Evolutionary conservation across 2,797 vertebrate genomes (phyloP).

Genomic region (Phalloptychus januarius): DNA sequence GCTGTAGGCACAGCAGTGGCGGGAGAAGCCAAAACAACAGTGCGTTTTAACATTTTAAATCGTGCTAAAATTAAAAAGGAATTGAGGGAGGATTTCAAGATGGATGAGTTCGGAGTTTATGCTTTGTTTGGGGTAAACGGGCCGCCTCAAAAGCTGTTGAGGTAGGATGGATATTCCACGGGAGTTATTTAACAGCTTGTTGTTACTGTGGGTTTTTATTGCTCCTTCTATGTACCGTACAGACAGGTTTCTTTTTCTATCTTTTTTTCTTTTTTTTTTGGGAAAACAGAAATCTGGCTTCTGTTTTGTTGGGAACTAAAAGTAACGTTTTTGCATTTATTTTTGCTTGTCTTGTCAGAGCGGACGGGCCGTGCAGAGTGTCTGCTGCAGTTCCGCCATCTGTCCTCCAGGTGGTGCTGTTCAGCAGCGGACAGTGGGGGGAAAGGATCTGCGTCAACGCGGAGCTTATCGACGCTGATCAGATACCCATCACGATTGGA

Average conservation of each 20-base stretch:
- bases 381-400: constrained; percentile 65
- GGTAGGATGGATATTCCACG: constrained; percentile 55
- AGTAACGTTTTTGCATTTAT: background rate
- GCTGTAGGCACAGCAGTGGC: constrained; percentile 41
- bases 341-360: constrained; percentile 33
- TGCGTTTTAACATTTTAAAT: constrained; percentile 1
- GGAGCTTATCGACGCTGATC: constrained; percentile 70
- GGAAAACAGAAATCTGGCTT: too few species aligned
- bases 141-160: constrained; percentile 71
- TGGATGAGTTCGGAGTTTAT: constrained; percentile 80
- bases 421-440: constrained; percentile 78
- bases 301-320: background rate
- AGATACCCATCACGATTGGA: constrained; percentile 72
- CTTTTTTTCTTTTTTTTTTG: background rate
- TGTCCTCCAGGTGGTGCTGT: constrained; percentile 81
- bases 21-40: constrained; percentile 46
- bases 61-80: background rate
- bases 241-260: background rate
- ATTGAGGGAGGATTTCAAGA: constrained; percentile 37
- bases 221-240: constrained; percentile 6
- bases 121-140: constrained; percentile 74
- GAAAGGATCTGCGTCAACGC: constrained; percentile 72
- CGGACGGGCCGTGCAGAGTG: constrained; percentile 51
- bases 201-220: background rate
- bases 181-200: background rate